Percentiles rank a stretch among this genome's conserved stretches.
Conservation (phyloP, 2,797 vertebrate genomes). For the Salmo trutta region DNA sequence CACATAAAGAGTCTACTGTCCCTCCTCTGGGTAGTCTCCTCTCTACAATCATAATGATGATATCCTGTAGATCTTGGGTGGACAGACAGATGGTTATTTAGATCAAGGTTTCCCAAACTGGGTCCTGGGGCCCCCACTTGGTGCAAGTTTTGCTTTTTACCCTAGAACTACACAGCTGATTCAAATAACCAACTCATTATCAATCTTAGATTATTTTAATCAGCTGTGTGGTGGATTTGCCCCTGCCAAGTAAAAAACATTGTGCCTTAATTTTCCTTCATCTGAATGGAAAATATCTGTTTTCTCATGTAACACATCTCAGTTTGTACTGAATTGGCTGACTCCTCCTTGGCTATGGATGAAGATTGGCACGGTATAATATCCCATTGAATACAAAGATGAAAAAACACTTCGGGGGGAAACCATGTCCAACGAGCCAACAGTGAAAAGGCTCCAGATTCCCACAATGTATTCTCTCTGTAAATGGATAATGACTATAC, state of each 20-base stretch:
- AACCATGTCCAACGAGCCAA: neutral
- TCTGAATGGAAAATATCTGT: neutral
- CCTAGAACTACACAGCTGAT: too few relatives aligned
- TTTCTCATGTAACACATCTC: neutral
- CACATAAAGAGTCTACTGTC: too few relatives aligned
- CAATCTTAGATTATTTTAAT: too few relatives aligned
- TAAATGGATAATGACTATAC: neutral
- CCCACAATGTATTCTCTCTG: neutral
- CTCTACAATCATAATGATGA: neutral
- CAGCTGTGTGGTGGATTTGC: neutral
- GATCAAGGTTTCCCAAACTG: too few relatives aligned
- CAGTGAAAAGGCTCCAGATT: slow-evolving; percentile 1
- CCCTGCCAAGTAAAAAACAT: neutral
- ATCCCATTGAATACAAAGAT: neutral
- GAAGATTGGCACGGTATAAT: neutral
- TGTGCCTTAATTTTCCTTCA: neutral
- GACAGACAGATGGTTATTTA: neutral
- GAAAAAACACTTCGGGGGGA: neutral
- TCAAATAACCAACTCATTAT: too few relatives aligned
- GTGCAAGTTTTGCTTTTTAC: too few relatives aligned
- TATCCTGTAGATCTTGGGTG: neutral
- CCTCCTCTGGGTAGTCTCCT: neutral
- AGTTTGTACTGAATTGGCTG: neutral
- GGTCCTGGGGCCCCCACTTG: too few relatives aligned
- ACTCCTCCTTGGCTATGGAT: neutral